phyloP scores from a whole-genome alignment of 1,140 invertebrate species.

The Drosophila gunungcola region DNA sequence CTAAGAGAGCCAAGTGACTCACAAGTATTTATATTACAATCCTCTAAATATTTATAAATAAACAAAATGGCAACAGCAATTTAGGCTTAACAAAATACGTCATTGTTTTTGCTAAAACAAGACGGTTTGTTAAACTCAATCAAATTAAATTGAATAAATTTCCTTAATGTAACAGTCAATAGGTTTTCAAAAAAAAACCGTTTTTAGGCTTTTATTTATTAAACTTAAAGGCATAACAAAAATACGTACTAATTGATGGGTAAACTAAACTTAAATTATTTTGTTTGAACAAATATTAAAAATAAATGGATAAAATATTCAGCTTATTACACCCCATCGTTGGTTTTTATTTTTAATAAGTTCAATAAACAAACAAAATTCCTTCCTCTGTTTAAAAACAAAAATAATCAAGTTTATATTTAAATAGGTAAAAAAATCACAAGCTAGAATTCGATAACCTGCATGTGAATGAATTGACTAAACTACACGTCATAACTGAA shows the following conservation, averaged over 20 bases:
- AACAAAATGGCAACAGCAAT: constrained; percentile 25
- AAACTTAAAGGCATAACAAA: no score
- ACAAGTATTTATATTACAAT: constrained; percentile 33
- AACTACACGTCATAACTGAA: constrained; percentile 3
- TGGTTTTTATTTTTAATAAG: no score
- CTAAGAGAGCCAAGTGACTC: constrained; percentile 24
- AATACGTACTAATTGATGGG: no score
- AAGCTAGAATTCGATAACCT: neutral
- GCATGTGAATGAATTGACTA: neutral
- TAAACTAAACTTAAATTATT: no score
- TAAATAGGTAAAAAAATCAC: neutral
- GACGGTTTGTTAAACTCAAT: neutral
- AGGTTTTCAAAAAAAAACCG: no score
- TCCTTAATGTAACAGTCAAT: no score
- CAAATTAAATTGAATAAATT: no score
- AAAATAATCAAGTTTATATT: neutral
- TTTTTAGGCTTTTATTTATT: no score
- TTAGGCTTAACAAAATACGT: constrained; percentile 4
- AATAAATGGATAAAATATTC: neutral
- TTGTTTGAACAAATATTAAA: no score
- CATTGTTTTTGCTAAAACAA: constrained; percentile 6
- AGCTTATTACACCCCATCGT: no score
- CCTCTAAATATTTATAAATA: constrained; percentile 44
- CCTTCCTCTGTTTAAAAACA: neutral
- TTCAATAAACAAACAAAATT: neutral